Conservation (phyloP, 2,888 invertebrate species). For the Epicampocera succincta region DNA sequence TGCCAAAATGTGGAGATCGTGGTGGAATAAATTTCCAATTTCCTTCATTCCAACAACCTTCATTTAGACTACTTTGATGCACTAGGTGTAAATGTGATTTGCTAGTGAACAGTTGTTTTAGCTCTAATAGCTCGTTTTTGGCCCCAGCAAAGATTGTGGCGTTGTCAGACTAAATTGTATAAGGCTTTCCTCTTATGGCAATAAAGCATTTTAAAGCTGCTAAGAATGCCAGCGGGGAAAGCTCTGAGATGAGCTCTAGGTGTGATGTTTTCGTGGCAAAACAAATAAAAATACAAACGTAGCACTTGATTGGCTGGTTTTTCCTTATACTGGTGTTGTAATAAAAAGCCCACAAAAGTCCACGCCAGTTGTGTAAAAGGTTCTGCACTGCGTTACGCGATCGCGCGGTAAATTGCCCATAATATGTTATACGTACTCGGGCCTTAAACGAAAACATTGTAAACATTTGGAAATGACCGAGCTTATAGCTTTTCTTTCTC, state of each 20-base stretch:
- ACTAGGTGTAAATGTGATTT: neutral
- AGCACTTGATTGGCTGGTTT: too few relatives aligned
- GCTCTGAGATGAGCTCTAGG: slow-evolving; percentile 14
- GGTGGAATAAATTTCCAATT: slow-evolving; percentile 5
- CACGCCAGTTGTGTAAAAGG: too few relatives aligned
- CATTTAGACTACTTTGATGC: neutral
- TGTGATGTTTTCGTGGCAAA: slow-evolving; percentile 21
- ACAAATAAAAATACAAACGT: slow-evolving; percentile 27
- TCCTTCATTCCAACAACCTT: too few relatives aligned
- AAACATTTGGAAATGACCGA: slow-evolving; percentile 43
- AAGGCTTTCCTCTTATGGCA: neutral
- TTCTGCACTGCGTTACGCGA: slow-evolving; percentile 1
- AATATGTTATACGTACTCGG: too few relatives aligned
- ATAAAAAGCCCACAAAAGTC: neutral
- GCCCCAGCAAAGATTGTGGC: neutral
- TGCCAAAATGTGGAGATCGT: neutral
- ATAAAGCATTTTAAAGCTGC: neutral
- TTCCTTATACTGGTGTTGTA: neutral
- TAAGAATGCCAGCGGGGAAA: neutral
- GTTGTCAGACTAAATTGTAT: neutral
- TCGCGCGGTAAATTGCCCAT: too few relatives aligned
- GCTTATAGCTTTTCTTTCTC: slow-evolving; percentile 58
- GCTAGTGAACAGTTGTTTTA: neutral
- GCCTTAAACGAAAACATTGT: too few relatives aligned
- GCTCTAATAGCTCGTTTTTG: neutral